A percentile compares a stretch with the other conserved stretches of the same genome.
Evolutionary conservation across 2,888 invertebrate species (phyloP).

Genomic region (Hipparchia semele): DNA sequence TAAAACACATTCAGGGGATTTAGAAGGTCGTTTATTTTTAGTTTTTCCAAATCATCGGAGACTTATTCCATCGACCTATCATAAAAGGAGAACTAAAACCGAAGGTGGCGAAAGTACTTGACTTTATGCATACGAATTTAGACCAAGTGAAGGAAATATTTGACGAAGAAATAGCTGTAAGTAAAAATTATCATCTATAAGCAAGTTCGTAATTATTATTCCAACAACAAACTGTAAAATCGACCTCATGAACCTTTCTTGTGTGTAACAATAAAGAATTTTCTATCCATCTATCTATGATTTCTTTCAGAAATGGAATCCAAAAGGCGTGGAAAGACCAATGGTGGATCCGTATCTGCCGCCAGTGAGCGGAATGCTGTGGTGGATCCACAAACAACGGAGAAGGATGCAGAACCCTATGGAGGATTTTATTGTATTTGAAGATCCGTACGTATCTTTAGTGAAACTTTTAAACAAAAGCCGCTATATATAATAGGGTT

Average conservation of each 20-base stretch:
- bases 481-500: slow-evolving; percentile 62
- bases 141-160: slow-evolving; percentile 85
- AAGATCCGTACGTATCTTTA: slow-evolving; percentile 82
- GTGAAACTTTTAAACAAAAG: no score
- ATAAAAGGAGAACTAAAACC: slow-evolving; percentile 88
- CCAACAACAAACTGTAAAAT: no score
- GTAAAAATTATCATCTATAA: slow-evolving; percentile 27
- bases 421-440: slow-evolving; percentile 84
- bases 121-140: slow-evolving; percentile 85
- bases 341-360: slow-evolving; percentile 88
- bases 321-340: slow-evolving; percentile 72
- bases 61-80: slow-evolving; percentile 88
- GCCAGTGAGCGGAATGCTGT: slow-evolving; percentile 88
- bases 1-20: no score
- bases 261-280: no score
- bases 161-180: slow-evolving; percentile 81
- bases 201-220: no score
- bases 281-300: no score
- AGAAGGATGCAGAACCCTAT: slow-evolving; percentile 83
- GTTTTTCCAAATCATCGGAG: slow-evolving; percentile 88
- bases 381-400: slow-evolving; percentile 87
- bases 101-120: slow-evolving; percentile 85
- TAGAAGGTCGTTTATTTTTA: slow-evolving; percentile 56
- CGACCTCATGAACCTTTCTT: no score
- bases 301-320: slow-evolving; percentile 58